Evolutionary conservation across 2,888 invertebrate genomes (phyloP).

Genomic region (Acholoe squamosa): DNA sequence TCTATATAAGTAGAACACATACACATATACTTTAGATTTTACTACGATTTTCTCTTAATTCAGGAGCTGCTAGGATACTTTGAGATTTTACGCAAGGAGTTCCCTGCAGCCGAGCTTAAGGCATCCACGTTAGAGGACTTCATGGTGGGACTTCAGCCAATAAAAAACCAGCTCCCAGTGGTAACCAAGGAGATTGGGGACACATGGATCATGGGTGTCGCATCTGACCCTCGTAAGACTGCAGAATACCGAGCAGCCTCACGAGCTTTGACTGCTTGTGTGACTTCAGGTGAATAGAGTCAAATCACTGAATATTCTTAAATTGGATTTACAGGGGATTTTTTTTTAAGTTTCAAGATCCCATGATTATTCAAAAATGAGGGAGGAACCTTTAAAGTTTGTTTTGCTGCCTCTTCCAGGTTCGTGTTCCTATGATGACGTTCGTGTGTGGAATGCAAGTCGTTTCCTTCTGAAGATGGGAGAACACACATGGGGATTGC

Average conservation of each 20-base stretch:
- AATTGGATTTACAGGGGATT: too few species aligned
- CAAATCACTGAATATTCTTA: too few species aligned
- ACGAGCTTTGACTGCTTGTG: conserved; percentile 67
- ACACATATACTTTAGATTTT: too few species aligned
- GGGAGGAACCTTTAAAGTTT: too few species aligned
- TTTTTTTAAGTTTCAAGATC: too few species aligned
- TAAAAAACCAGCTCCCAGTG: conserved; percentile 63
- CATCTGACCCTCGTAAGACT: conserved; percentile 79
- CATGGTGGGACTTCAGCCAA: conserved; percentile 66
- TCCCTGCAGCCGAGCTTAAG: conserved; percentile 75
- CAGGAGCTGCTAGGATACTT: conserved; percentile 78
- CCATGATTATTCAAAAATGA: too few species aligned
- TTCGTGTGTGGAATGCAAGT: conserved; percentile 69
- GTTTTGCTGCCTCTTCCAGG: conserved; percentile 66
- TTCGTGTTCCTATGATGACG: conserved; percentile 69
- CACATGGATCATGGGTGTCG: conserved; percentile 80
- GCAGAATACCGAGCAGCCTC: conserved; percentile 71
- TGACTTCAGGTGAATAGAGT: conserved; percentile 64
- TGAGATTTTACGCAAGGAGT: conserved; percentile 76
- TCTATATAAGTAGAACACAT: too few species aligned
- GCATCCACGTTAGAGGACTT: conserved; percentile 78
- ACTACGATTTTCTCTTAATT: background rate
- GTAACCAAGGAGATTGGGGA: conserved; percentile 74
- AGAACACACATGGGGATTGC: conserved; percentile 80
- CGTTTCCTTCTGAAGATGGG: conserved; percentile 76